phyloP scores from a whole-genome alignment of 2,113 vertebrate genomes.

The Microcebus griseorufus region DNA sequence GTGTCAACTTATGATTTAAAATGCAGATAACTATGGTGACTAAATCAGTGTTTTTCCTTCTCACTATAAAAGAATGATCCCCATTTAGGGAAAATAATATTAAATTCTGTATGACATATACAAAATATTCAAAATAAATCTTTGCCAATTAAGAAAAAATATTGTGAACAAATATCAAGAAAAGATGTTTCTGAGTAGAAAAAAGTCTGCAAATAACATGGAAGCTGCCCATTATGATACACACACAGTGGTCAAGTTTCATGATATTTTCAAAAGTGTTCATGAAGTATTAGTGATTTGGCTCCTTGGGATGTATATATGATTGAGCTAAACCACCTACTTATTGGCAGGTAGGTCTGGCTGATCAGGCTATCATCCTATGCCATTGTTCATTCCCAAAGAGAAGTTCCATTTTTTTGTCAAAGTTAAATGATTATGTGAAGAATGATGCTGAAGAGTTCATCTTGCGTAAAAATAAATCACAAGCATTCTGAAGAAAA shows the following conservation, averaged over 20 bases:
- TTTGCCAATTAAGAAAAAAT: conserved; percentile 8
- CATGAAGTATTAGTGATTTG: not conserved
- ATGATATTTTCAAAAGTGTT: not conserved
- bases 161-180: not conserved
- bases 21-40: not conserved
- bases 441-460: conserved; percentile 24
- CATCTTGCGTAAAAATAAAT: conserved; percentile 21
- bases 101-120: not conserved
- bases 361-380: not conserved
- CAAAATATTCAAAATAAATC: conserved; percentile 5
- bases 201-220: not conserved
- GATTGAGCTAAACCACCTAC: not conserved
- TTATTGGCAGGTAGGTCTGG: not conserved
- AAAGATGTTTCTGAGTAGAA: not conserved
- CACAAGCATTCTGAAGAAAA: conserved; percentile 1
- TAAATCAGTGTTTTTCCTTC: conserved; percentile 6
- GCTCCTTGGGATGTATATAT: not conserved
- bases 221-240: not conserved
- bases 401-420: not conserved
- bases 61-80: not conserved
- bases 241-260: not conserved
- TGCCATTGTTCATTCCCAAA: not conserved
- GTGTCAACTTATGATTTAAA: not conserved
- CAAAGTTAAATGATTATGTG: not conserved
- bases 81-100: not conserved